These are phyloP conservation scores for Lateolabrax maculatus DNA, from an alignment of 2,797 vertebrate species.

Conservation along the genomic window DNA sequence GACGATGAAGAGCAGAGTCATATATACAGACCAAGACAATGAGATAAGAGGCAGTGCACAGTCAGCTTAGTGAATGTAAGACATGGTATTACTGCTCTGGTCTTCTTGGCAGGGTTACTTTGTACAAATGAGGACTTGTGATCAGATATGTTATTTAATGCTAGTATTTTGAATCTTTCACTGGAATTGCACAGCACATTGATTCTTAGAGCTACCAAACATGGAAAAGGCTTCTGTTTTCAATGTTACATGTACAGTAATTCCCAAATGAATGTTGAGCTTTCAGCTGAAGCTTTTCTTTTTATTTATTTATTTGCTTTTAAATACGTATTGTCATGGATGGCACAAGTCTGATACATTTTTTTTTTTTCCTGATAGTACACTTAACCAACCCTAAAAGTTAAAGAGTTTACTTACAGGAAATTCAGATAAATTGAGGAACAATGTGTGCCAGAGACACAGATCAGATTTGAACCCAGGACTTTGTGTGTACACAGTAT, in stretches of 20 bases:
- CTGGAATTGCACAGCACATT: slow-evolving; percentile 9
- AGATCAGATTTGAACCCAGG: background rate
- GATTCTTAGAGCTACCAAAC: slow-evolving; percentile 3
- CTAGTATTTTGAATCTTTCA: slow-evolving; percentile 11
- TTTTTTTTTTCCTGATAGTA: background rate
- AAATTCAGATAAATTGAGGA: background rate
- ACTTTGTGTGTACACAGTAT: slow-evolving; percentile 7
- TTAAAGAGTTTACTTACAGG: background rate
- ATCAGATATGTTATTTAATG: slow-evolving; percentile 3
- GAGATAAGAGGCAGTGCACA: background rate
- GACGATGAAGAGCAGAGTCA: slow-evolving; percentile 11
- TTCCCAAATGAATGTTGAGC: slow-evolving; percentile 14
- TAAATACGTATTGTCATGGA: background rate
- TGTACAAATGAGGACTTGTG: background rate
- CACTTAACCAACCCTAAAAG: background rate
- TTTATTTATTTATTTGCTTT: slow-evolving; percentile 27
- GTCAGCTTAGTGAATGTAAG: slow-evolving; percentile 50
- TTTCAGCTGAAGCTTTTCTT: slow-evolving; percentile 13
- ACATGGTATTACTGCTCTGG: background rate
- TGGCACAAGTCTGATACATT: slow-evolving; percentile 11
- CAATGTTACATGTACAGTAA: background rate
- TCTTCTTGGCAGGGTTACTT: slow-evolving; percentile 3
- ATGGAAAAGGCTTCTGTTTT: slow-evolving; percentile 3
- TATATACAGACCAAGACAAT: background rate
- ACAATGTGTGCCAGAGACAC: background rate